Evolutionary conservation across 2,797 vertebrate genomes (phyloP).

Genomic region (Coccyzus lansbergi): DNA sequence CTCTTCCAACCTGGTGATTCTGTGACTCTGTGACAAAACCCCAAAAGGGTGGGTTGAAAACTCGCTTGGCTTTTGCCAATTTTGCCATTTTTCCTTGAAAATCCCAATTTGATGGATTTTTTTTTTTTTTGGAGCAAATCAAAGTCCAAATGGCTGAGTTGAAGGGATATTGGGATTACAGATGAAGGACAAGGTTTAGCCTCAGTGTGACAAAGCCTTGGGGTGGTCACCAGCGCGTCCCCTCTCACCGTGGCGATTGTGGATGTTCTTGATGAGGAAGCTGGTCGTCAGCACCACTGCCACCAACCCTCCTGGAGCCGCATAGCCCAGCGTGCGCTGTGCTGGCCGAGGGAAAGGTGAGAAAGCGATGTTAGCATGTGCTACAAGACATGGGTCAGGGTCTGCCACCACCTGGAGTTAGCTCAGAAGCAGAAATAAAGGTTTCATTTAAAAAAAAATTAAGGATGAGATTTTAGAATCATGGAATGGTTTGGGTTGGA

Average conservation of each 20-base stretch:
- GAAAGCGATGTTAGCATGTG: rapidly evolving
- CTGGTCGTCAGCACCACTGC: background rate
- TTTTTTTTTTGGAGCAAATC: background rate
- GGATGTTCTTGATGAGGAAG: constrained; percentile 27
- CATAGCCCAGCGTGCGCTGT: constrained; percentile 3
- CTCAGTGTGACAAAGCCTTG: background rate
- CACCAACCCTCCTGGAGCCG: background rate
- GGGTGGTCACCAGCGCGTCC: background rate
- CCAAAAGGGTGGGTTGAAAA: no score
- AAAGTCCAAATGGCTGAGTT: rapidly evolving
- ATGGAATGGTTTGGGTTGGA: no score
- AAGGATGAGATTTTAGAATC: no score
- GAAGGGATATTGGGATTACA: rapidly evolving
- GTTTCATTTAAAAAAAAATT: rapidly evolving
- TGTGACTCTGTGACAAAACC: no score
- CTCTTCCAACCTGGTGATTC: no score
- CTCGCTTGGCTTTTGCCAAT: background rate
- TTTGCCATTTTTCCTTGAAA: background rate
- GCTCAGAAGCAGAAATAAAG: background rate
- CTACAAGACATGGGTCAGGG: rapidly evolving
- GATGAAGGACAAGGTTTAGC: rapidly evolving
- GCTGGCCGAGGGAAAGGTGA: background rate
- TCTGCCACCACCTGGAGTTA: background rate
- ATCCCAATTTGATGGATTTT: rapidly evolving
- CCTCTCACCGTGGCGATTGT: constrained; percentile 29